Conservation (phyloP, 2,113 vertebrate genomes). For the Spizaetus ornatus region DNA sequence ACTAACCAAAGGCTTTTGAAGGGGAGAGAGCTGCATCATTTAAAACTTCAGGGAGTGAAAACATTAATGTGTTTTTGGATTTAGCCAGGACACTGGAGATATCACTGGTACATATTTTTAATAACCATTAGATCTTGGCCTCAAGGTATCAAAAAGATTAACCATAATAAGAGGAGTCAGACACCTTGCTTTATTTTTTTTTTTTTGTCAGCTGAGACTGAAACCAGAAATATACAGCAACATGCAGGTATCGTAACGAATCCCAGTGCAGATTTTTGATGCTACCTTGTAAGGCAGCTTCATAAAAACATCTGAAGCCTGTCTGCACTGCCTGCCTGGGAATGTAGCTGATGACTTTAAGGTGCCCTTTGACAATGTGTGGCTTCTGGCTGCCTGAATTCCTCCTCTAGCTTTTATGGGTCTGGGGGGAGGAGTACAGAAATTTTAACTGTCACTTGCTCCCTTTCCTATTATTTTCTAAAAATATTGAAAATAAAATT, state of each 20-base stretch:
- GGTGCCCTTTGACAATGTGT: background rate
- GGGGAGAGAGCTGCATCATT: background rate
- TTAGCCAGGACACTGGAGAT: background rate
- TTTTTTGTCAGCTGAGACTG: background rate
- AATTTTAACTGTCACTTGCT: background rate
- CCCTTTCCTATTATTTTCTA: background rate
- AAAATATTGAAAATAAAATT: conserved; percentile 1
- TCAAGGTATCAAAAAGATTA: conserved; percentile 44
- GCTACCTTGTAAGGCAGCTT: background rate
- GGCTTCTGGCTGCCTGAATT: background rate
- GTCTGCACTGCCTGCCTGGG: background rate
- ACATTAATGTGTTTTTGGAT: background rate
- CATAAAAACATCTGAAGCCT: background rate
- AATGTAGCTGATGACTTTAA: background rate
- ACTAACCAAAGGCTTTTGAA: background rate
- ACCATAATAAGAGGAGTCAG: conserved; percentile 39
- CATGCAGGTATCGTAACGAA: background rate
- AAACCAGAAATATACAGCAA: conserved; percentile 14
- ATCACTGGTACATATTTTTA: background rate
- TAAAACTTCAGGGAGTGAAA: background rate
- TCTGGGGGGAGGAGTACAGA: background rate
- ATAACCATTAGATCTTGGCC: background rate
- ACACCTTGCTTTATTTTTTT: background rate
- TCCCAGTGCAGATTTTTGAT: background rate
- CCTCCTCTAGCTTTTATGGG: background rate